Base-by-base conservation (phyloP, 2,113 vertebrate genomes). In the Mugil cephalus region DNA sequence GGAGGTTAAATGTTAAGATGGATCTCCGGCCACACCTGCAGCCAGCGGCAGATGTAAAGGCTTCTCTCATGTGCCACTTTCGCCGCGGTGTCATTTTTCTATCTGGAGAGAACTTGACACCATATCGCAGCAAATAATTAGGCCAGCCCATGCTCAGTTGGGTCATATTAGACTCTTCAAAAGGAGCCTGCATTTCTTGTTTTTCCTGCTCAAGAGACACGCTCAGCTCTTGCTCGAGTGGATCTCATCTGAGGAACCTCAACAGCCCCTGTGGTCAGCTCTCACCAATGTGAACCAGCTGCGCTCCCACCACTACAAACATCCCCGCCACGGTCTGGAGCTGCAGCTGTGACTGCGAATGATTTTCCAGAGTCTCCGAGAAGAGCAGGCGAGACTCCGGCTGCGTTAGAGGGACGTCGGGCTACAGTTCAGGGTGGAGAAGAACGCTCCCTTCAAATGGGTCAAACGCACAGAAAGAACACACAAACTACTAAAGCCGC, bases 281-380 rank as follows among this genome's bases (percentile, higher is more conserved):
- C 54, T 7, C 69, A 59, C 74, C 42, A 10, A 62, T 60, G 48
- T 19, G 40, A 77, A 70, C 58, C 77, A 78, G 69, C 80, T 83
- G 68, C 35, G 36, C 42, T 67, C 24, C 50, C 10, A 30, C 61
- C 52, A 42, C 71, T 40, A 50, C 73, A 75, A 75, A 78, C 75
- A 69, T 21, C 38, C 67, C 61, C 43, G 40, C 19, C n/a, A 14
- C 40, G 19, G 19, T 47, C 52, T 70, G 72, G 13, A 65, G 30
- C 61, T 48, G 36, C 53, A 80, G 69, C 75, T 82, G 72, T 0
- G 21, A 61, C 48, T 48, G 21, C 40, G 43, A 60, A 47, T 42
- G 13, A 24, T 34, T 48, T 66, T 68, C 35, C 55, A 46, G 1
- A 30, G 14, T n/a, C 4, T 8, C 14, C 15, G n/a, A 38, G 3